Evolutionary conservation across 1,140 invertebrate species (phyloP).

Genomic region (Caenorhabditis latens): DNA sequence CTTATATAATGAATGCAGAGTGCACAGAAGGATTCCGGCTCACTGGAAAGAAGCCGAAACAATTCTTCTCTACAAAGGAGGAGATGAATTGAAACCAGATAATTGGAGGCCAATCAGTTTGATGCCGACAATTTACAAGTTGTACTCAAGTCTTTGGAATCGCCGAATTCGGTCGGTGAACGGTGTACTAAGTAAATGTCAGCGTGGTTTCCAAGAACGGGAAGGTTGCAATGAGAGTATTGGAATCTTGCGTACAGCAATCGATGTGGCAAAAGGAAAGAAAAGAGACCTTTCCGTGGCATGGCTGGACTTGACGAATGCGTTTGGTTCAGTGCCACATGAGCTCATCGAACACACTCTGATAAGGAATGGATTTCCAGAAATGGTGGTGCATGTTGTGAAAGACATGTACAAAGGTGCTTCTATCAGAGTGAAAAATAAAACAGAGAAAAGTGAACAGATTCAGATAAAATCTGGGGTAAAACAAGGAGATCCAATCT

Average conservation of each 20-base stretch:
- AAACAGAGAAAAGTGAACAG: neutral
- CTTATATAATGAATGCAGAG: neutral
- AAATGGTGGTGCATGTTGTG: neutral
- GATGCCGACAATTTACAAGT: neutral
- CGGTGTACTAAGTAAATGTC: neutral
- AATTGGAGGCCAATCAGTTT: neutral
- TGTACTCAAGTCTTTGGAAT: neutral
- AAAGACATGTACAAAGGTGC: conserved; percentile 7
- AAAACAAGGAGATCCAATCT: conserved; percentile 14
- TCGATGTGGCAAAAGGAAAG: neutral
- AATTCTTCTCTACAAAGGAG: conserved; percentile 21
- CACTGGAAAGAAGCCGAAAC: conserved; percentile 17
- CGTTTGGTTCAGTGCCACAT: neutral
- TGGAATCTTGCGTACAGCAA: neutral
- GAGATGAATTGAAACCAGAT: neutral
- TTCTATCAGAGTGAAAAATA: neutral
- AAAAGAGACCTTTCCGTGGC: neutral
- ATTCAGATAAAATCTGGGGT: neutral
- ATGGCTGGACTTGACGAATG: neutral
- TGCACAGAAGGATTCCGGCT: neutral
- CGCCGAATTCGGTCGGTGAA: neutral
- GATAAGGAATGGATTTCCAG: neutral
- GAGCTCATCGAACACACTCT: neutral
- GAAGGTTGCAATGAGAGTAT: conserved; percentile 12
- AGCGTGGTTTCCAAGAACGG: conserved; percentile 16